Base-by-base conservation (phyloP, 2,797 vertebrate species). In the Trichosurus vulpecula region DNA sequence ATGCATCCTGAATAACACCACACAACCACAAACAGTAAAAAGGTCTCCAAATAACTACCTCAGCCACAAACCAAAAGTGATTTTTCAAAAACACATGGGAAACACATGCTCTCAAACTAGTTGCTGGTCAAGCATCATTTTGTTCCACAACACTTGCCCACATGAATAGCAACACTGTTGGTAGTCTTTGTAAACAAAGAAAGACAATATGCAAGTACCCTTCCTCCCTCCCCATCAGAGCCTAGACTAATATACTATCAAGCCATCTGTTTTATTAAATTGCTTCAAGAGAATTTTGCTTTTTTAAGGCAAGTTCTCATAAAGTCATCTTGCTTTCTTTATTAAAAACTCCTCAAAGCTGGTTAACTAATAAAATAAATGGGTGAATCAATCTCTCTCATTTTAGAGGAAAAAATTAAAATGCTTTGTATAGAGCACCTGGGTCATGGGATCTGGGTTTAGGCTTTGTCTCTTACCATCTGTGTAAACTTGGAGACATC, bases 301-400 rank as follows among this genome's bases (percentile, higher is more conserved):
- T 74, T 74, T 87, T 51, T 27, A 81, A 81, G 66, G 19, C 8
- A 47, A 47, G 66, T 81, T 81, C 6, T 81, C n/a, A 41, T 81
- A 81, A 74, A 74, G n/a, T 9, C 8, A 81, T 29, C 31, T 56
- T 91, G 92, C 57, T 94, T 96, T 97, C 95, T 90, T 96, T 93
- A 94, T 94, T 93, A 92, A 96, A 95, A 92, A 92, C 94, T 95
- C 94, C 74, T 89, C 52, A 96, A 55, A 91, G 93, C 92, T 95
- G 55, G 58, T 90, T 94, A 92, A 93, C 93, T 93, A 94, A 94
- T 55, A 95, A 96, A 96, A 54, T 57, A 93, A 53, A 96, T 54
- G 55, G 74, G 16, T 27, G 56, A 51, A 87, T 87, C 41, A 27
- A 27, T 51, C 10, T 89, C 35, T 58, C 41, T 95, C 58, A 10